A percentile compares a stretch with the other conserved stretches of the same genome.
These are phyloP conservation scores for Phragmatobia fuliginosa DNA, from an alignment of 2,888 invertebrate species.

Conservation along the genomic window DNA sequence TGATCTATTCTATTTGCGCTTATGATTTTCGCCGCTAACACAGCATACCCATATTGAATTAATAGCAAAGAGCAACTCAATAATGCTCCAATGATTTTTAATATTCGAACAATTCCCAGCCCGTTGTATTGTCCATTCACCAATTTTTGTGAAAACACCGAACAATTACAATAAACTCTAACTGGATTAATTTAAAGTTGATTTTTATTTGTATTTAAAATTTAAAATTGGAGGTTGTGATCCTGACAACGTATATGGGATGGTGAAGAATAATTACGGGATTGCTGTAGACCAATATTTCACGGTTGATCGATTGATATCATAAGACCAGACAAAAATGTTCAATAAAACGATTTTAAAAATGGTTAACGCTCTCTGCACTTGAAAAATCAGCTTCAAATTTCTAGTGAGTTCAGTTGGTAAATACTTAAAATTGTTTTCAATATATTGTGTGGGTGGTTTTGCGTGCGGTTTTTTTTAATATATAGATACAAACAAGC, in stretches of 20 bases:
- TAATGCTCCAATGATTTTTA: conserved; percentile 83
- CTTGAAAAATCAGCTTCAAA: conserved; percentile 29
- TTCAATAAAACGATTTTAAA: conserved; percentile 51
- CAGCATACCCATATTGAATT: conserved; percentile 57
- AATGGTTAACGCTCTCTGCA: conserved; percentile 31
- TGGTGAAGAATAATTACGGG: conserved; percentile 57
- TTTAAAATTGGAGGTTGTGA: conserved; percentile 39
- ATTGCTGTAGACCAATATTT: conserved; percentile 57
- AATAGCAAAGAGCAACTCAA: conserved; percentile 80
- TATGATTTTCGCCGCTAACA: conserved; percentile 47
- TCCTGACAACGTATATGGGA: conserved; percentile 55
- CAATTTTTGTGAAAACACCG: conserved; percentile 61
- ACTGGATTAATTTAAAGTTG: conserved; percentile 37
- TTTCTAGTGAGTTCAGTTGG: conserved; percentile 18
- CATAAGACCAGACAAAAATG: conserved; percentile 51
- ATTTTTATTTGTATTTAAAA: conserved; percentile 29
- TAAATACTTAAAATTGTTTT: conserved; percentile 28
- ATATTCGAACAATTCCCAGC: conserved; percentile 78
- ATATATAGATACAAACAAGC: conserved; percentile 26
- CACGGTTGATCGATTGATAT: conserved; percentile 55
- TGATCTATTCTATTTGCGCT: not conserved
- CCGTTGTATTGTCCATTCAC: conserved; percentile 73
- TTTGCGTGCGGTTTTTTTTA: conserved; percentile 27
- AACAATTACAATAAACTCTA: conserved; percentile 33
- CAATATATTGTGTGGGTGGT: conserved; percentile 17